Conservation (phyloP, 2,113 vertebrate species). For the Thalassarche chlororhynchos region DNA sequence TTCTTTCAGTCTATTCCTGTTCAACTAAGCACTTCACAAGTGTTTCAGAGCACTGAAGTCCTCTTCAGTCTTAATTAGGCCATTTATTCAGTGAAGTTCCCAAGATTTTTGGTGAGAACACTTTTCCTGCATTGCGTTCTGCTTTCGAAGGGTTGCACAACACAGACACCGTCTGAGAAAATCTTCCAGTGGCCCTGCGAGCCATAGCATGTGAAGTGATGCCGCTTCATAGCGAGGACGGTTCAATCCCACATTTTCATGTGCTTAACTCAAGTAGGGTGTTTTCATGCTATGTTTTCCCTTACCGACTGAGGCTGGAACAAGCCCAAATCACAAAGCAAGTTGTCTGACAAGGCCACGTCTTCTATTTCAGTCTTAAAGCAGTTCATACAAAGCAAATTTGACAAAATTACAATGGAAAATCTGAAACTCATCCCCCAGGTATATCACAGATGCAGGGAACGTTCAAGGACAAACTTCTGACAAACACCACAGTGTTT, state of each 20-base stretch:
- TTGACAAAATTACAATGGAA: background rate
- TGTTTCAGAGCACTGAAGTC: background rate
- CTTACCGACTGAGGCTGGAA: background rate
- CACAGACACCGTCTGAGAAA: background rate
- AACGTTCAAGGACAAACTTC: background rate
- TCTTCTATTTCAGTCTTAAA: background rate
- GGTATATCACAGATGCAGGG: background rate
- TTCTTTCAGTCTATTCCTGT: background rate
- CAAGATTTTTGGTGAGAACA: background rate
- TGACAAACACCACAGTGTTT: background rate
- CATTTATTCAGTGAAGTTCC: background rate
- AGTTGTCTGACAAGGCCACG: background rate
- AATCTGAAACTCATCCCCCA: background rate
- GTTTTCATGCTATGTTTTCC: background rate
- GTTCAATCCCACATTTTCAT: background rate
- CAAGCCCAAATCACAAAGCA: background rate
- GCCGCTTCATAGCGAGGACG: rapidly evolving
- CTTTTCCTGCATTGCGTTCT: background rate
- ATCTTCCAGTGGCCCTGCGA: background rate
- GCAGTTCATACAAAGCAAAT: background rate
- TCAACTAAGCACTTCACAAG: background rate
- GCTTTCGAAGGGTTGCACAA: background rate
- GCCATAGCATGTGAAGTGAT: background rate
- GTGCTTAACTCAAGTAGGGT: background rate
- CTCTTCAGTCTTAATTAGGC: conserved; percentile 5